phyloP scores from a whole-genome alignment of 2,797 vertebrate species.

The Lycodopsis pacificus region DNA sequence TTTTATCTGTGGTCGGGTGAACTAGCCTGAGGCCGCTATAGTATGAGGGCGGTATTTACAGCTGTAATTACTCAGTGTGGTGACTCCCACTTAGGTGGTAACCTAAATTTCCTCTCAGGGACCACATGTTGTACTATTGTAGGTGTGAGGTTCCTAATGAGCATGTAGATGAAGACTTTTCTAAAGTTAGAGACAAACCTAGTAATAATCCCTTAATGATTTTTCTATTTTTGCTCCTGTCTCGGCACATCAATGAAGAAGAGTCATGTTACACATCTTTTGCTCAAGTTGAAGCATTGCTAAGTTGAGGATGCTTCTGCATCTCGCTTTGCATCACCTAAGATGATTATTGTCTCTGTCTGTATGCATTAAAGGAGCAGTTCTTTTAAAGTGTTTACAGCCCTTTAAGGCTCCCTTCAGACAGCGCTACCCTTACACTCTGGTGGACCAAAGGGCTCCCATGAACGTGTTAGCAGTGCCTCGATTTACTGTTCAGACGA shows the following conservation, averaged over 20 bases:
- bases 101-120: background rate
- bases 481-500: background rate
- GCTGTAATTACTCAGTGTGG: background rate
- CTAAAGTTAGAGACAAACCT: background rate
- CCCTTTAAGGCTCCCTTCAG: background rate
- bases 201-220: background rate
- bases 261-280: background rate
- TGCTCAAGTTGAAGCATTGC: background rate
- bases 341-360: background rate
- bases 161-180: background rate
- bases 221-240: background rate
- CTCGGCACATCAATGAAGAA: background rate
- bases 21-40: background rate
- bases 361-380: background rate
- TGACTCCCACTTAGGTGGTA: background rate
- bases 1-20: slow-evolving; percentile 5
- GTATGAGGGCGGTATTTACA: background rate
- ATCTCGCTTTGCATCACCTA: background rate
- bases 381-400: too few species aligned
- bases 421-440: background rate
- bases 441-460: background rate
- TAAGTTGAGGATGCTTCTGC: background rate
- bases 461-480: background rate
- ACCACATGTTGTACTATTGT: background rate
- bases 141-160: background rate